Percentiles rank a stretch among this genome's conserved stretches.
These are phyloP conservation scores for Echiichthys vipera DNA, from an alignment of 2,797 vertebrate species.

Conservation along the genomic window DNA sequence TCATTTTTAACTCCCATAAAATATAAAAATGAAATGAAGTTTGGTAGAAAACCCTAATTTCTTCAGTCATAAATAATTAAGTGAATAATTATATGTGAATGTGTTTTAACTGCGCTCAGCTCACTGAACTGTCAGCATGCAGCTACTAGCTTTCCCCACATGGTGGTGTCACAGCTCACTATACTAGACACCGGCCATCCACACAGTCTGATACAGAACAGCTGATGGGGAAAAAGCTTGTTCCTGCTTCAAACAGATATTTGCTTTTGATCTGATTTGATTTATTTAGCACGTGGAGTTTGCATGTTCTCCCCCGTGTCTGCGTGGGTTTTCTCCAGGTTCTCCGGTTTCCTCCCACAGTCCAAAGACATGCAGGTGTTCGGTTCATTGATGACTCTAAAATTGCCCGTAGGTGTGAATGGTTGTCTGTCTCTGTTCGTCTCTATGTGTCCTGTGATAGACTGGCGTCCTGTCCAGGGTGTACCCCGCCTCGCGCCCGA, in stretches of 20 bases:
- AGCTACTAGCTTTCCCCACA: constrained; percentile 41
- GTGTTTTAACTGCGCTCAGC: neutral
- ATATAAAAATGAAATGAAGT: neutral
- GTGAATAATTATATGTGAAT: neutral
- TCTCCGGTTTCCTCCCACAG: too few species aligned
- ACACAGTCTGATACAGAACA: neutral
- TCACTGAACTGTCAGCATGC: neutral
- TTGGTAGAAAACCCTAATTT: neutral
- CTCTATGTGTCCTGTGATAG: too few species aligned
- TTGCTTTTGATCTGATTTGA: neutral
- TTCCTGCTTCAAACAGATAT: neutral
- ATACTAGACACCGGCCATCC: neutral
- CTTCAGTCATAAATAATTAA: neutral
- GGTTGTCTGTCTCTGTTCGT: too few species aligned
- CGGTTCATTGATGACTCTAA: too few species aligned
- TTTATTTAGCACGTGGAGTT: too few species aligned
- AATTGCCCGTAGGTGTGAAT: too few species aligned
- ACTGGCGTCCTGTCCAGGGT: too few species aligned
- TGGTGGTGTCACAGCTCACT: constrained; percentile 46
- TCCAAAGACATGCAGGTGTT: too few species aligned
- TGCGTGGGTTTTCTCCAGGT: too few species aligned
- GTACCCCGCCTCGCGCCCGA: too few species aligned
- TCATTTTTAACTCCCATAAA: neutral
- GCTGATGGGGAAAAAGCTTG: neutral
- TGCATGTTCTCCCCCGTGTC: too few species aligned